Conservation (phyloP, 2,888 invertebrate species). For the Lagria hirta region DNA sequence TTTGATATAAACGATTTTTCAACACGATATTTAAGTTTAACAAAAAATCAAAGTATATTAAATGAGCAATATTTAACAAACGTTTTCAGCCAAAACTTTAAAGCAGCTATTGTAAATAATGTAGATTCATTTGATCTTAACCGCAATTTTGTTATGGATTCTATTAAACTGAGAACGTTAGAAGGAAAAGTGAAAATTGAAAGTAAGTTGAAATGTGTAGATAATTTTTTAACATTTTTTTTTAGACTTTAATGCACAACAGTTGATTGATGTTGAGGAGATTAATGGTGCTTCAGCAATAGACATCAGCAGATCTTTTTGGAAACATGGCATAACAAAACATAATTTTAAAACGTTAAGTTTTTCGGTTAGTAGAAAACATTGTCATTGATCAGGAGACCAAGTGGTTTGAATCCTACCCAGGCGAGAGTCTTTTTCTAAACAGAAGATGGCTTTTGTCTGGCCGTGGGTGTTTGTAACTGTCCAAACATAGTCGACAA, state of each 20-base stretch:
- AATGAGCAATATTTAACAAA: constrained; percentile 47
- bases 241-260: constrained; percentile 47
- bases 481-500: too few species aligned
- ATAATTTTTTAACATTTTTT: constrained; percentile 19
- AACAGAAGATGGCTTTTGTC: too few species aligned
- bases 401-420: too few species aligned
- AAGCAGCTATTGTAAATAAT: constrained; percentile 48
- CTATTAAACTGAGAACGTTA: constrained; percentile 46
- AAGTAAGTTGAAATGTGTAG: constrained; percentile 36
- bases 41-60: constrained; percentile 43
- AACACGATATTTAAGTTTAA: constrained; percentile 45
- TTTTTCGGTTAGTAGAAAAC: constrained; percentile 10
- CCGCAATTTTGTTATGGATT: constrained; percentile 36
- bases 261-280: constrained; percentile 49
- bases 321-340: constrained; percentile 51
- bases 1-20: constrained; percentile 48
- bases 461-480: too few species aligned
- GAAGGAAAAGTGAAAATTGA: constrained; percentile 52
- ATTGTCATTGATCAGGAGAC: too few species aligned
- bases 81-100: constrained; percentile 40
- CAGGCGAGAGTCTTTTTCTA: too few species aligned
- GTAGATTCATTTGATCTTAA: constrained; percentile 42
- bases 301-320: constrained; percentile 27
- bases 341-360: constrained; percentile 8
- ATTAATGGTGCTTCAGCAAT: constrained; percentile 34